Conservation (phyloP, 2,113 vertebrate genomes). For the Terrapene triunguis region DNA sequence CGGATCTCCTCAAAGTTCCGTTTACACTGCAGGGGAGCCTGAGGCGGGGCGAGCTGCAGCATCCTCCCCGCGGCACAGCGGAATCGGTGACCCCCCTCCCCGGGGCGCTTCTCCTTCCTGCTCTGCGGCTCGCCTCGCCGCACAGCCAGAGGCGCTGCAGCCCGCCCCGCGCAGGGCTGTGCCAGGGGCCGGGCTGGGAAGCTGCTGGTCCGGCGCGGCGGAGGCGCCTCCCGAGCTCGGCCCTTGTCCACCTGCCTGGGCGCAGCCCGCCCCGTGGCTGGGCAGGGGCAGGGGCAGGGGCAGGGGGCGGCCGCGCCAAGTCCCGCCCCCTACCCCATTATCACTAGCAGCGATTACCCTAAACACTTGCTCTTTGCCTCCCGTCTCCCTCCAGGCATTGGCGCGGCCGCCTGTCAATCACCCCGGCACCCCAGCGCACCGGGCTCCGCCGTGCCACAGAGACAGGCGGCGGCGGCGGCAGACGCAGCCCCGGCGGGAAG, state of each 20-base stretch:
- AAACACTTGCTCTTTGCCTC: slow-evolving; percentile 79
- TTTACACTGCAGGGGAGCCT: not conserved
- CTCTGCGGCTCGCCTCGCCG: not conserved
- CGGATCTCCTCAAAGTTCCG: not conserved
- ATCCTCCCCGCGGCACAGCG: too few species aligned
- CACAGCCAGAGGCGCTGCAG: not conserved
- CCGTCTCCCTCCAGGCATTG: slow-evolving; percentile 91
- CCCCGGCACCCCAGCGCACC: slow-evolving; percentile 54
- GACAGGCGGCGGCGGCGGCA: slow-evolving; percentile 65
- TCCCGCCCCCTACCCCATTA: slow-evolving; percentile 76
- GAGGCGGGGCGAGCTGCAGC: too few species aligned
- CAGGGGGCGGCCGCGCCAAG: slow-evolving; percentile 25
- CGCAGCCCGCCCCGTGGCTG: not conserved
- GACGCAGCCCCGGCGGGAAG: slow-evolving; percentile 71
- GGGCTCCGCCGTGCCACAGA: slow-evolving; percentile 77
- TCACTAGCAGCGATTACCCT: slow-evolving; percentile 82
- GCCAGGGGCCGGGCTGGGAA: not conserved
- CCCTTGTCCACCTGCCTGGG: not conserved
- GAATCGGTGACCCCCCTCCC: not conserved
- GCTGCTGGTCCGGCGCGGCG: not conserved
- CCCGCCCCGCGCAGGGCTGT: not conserved
- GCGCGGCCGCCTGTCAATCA: slow-evolving; percentile 91
- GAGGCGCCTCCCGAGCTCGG: too few species aligned
- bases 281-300: not conserved
- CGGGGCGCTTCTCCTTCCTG: not conserved